Conservation (phyloP, 2,113 vertebrate genomes). For the Prinia subflava region DNA sequence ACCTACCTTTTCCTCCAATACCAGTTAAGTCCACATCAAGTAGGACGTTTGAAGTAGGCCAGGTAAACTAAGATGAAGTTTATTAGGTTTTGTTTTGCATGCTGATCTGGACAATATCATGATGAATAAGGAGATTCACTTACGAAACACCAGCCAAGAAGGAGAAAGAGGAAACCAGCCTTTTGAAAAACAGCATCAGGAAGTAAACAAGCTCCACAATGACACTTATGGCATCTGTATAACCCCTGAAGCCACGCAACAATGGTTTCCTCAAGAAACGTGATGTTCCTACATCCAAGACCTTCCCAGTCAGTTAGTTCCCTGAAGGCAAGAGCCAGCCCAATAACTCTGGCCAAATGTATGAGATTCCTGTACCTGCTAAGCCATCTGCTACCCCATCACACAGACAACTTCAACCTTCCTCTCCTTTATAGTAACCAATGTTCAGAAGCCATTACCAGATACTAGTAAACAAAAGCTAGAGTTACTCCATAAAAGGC, state of each 20-base stretch:
- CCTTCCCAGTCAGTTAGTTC: not conserved
- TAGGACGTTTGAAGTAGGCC: not conserved
- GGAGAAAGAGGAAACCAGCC: not conserved
- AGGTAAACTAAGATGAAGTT: not conserved
- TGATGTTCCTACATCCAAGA: not conserved
- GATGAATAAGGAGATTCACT: not conserved
- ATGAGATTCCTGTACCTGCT: not conserved
- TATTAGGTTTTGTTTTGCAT: not conserved
- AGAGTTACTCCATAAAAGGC: not conserved
- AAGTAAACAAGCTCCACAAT: not conserved
- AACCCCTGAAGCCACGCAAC: not conserved
- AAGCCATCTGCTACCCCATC: not conserved
- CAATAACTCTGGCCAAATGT: rapidly evolving
- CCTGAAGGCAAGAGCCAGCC: not conserved
- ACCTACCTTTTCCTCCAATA: not conserved
- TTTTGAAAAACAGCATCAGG: not conserved
- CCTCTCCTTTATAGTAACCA: not conserved
- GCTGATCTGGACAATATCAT: not conserved
- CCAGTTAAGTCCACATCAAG: not conserved
- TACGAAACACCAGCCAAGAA: not conserved
- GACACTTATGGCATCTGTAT: not conserved
- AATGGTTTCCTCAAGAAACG: not conserved
- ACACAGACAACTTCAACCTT: not conserved
- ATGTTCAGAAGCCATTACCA: not conserved
- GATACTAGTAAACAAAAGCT: not conserved